Base-by-base conservation (phyloP, 2,113 vertebrate species). In the Rhagologus leucostigma region DNA sequence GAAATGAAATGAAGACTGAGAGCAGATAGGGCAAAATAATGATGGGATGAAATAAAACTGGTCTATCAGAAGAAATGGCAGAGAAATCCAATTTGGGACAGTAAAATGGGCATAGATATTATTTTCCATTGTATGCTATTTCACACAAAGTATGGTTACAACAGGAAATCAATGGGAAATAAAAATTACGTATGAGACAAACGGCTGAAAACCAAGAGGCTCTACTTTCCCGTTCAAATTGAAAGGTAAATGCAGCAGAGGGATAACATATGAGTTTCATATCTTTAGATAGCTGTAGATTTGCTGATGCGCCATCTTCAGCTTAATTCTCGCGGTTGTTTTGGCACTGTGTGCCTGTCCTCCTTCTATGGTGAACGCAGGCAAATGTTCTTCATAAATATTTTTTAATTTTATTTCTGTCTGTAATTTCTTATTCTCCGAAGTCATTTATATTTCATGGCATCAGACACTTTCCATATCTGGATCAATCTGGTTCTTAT, bases 141-240 rank as follows among this genome's bases (percentile, higher is more conserved):
- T 93, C 74, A 69, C 29, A 74, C 6, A 49, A 69, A 81, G 29
- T 74, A 70, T 6, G 23, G 56, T 53, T 94, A 62, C 67, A 87
- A 76, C n/a, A 88, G 41, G 18, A 71, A 87, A 95, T 94, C 76
- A 80, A 52, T 91, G 78, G n/a, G 65, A 95, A 94, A 92, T 65
- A 63, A 67, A 44, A 95, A 84, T 30, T 75, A 52, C 18, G 3
- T 55, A 13, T 35, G 30, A 64, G 68, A 49, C 22, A 80, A 85
- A 68, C 47, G 62, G 63, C 33, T 80, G 70, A 65, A 90, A 95
- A 50, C 4, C 29, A 74, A 16, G 24, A 64, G 46, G 16, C 20
- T 90, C 26, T 67, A 35, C 11, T 71, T 83, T 50, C 29, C 22
- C 17, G 7, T 70, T 95, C 33, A 78, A 82, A 76, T 30, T 47